Percentiles rank a stretch among this genome's conserved stretches.
Evolutionary conservation across 1,140 invertebrate genomes (phyloP).

Genomic region (Wiebesia pumilae): DNA sequence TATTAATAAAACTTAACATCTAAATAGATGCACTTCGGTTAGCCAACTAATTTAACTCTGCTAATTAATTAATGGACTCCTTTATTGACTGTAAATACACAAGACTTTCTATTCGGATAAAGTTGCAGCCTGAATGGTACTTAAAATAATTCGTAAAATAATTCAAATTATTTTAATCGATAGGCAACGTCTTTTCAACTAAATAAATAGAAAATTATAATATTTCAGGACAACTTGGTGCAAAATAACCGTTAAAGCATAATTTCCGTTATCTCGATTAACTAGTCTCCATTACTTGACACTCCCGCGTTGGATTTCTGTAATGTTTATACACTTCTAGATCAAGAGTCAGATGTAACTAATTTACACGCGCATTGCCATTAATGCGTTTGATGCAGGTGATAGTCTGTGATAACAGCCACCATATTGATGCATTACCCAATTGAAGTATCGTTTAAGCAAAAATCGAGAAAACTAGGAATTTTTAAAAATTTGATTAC

Average conservation of each 20-base stretch:
- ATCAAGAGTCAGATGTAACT: not conserved
- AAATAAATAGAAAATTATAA: not conserved
- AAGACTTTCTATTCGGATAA: not conserved
- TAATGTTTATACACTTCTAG: not conserved
- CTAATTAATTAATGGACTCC: not conserved
- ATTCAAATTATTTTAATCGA: too few species aligned
- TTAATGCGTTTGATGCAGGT: not conserved
- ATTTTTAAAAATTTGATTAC: too few species aligned
- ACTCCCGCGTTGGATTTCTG: not conserved
- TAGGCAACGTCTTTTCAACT: not conserved
- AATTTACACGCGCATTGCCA: not conserved
- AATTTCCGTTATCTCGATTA: not conserved
- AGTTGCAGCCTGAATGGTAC: not conserved
- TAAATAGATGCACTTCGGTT: not conserved
- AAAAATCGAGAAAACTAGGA: too few species aligned
- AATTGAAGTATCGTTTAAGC: too few species aligned
- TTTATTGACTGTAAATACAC: too few species aligned
- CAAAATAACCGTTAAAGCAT: not conserved
- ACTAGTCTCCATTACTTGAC: not conserved
- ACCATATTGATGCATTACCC: too few species aligned
- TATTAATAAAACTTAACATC: slow-evolving; percentile 26
- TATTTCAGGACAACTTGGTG: not conserved
- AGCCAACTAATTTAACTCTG: not conserved
- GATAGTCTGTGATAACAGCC: too few species aligned
- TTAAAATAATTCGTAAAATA: too few species aligned